Evolutionary conservation across 2,113 vertebrate species (phyloP).

Genomic region (Forbesichthys agassizii): DNA sequence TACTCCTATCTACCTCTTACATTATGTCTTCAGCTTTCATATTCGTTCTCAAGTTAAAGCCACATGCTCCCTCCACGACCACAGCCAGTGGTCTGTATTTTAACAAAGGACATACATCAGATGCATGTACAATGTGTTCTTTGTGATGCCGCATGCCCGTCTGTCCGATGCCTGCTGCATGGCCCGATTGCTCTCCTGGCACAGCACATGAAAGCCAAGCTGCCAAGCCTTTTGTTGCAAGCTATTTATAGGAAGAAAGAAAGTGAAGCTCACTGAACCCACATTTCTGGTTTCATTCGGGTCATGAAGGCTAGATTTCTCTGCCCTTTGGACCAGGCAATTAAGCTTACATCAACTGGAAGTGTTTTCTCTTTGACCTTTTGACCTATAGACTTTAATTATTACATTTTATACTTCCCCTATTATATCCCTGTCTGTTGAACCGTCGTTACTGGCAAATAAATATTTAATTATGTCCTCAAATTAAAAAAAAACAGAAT

Average conservation of each 20-base stretch:
- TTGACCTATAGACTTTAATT: not conserved
- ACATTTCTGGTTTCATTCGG: conserved; percentile 5
- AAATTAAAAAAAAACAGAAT: too few relatives aligned
- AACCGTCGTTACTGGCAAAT: too few relatives aligned
- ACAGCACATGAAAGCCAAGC: conserved; percentile 48
- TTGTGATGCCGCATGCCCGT: conserved; percentile 6
- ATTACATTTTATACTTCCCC: not conserved
- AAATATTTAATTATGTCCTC: too few relatives aligned
- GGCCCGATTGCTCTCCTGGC: conserved; percentile 46
- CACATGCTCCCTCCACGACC: conserved; percentile 8
- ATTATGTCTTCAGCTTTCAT: not conserved
- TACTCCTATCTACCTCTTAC: not conserved
- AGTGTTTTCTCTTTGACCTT: conserved; percentile 5
- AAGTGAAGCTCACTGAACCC: conserved; percentile 32
- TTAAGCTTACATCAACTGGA: not conserved
- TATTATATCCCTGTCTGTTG: too few relatives aligned
- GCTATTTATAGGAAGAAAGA: conserved; percentile 62
- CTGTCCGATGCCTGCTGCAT: conserved; percentile 30
- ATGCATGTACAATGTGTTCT: conserved; percentile 12
- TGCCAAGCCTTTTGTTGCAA: conserved; percentile 50
- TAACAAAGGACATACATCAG: not conserved
- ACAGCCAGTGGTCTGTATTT: too few relatives aligned
- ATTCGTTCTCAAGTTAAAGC: conserved; percentile 2
- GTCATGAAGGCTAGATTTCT: conserved; percentile 13
- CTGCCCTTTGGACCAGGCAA: not conserved